Conservation (phyloP, 2,113 vertebrate species). For the Ictidomys tridecemlineatus region DNA sequence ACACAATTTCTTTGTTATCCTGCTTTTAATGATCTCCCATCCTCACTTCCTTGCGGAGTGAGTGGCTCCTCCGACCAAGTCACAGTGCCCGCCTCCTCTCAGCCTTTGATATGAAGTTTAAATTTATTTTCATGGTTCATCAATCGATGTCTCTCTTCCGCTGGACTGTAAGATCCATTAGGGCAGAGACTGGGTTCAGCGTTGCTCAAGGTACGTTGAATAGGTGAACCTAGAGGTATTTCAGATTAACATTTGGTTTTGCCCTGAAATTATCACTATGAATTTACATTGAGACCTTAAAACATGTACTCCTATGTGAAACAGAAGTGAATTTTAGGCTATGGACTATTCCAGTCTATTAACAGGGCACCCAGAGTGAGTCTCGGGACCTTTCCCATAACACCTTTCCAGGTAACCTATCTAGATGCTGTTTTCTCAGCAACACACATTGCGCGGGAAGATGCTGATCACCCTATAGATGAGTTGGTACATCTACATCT, state of each 20-base stretch:
- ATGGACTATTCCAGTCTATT: not conserved
- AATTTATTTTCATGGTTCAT: not conserved
- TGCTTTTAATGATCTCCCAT: not conserved
- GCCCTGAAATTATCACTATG: not conserved
- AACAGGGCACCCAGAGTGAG: not conserved
- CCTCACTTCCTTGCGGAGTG: not conserved
- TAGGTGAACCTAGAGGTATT: conserved; percentile 22
- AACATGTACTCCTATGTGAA: not conserved
- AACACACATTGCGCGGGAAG: not conserved
- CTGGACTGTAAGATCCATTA: not conserved
- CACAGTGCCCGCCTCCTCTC: not conserved
- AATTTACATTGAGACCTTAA: conserved; percentile 15
- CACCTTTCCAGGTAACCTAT: conserved; percentile 5
- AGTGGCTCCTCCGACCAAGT: not conserved
- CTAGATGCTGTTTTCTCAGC: not conserved
- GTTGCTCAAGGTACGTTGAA: not conserved
- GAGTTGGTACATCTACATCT: conserved; percentile 2
- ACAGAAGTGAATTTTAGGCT: conserved; percentile 45
- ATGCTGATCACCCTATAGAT: not conserved
- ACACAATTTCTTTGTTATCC: not conserved
- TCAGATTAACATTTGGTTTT: not conserved
- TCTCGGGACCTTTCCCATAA: not conserved
- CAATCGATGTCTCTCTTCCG: not conserved
- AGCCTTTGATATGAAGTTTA: not conserved
- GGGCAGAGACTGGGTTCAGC: not conserved